phyloP scores from a whole-genome alignment of 2,888 invertebrate species.

The Dusona sp. region DNA sequence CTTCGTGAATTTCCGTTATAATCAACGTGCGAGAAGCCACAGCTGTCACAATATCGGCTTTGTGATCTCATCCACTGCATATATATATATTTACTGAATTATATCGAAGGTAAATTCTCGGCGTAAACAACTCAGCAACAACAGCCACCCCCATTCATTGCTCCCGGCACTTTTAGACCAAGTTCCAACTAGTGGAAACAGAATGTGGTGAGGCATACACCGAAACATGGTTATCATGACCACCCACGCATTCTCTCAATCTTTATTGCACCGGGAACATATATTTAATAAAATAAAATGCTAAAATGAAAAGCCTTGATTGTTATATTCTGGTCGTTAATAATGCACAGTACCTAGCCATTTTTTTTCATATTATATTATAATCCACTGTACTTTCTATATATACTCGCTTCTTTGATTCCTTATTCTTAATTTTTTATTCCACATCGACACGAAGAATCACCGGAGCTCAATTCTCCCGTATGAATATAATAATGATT shows the following conservation, averaged over 20 bases:
- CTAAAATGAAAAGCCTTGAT: conserved; percentile 16
- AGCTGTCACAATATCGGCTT: conserved; percentile 52
- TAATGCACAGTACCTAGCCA: conserved; percentile 12
- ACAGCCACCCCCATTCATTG: conserved; percentile 12
- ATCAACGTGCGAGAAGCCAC: conserved; percentile 51
- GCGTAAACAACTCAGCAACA: conserved; percentile 54
- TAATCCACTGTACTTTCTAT: conserved; percentile 17
- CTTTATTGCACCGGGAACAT: conserved; percentile 21
- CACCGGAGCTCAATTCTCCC: conserved; percentile 36
- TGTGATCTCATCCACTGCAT: conserved; percentile 11
- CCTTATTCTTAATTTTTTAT: conserved; percentile 47
- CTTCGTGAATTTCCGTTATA: conserved; percentile 51
- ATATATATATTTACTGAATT: conserved; percentile 44
- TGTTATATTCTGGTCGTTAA: conserved; percentile 24
- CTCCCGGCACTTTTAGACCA: conserved; percentile 21
- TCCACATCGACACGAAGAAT: conserved; percentile 61
- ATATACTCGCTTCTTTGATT: conserved; percentile 17
- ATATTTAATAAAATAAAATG: conserved; percentile 47
- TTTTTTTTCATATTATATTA: conserved; percentile 26
- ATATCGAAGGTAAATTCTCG: conserved; percentile 35
- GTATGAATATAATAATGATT: conserved; percentile 67
- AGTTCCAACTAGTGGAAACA: conserved; percentile 43
- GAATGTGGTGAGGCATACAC: conserved; percentile 42
- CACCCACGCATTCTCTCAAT: conserved; percentile 44
- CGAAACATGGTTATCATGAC: conserved; percentile 21